Conservation (phyloP, 2,797 vertebrate genomes). For the Xyrichtys novacula region DNA sequence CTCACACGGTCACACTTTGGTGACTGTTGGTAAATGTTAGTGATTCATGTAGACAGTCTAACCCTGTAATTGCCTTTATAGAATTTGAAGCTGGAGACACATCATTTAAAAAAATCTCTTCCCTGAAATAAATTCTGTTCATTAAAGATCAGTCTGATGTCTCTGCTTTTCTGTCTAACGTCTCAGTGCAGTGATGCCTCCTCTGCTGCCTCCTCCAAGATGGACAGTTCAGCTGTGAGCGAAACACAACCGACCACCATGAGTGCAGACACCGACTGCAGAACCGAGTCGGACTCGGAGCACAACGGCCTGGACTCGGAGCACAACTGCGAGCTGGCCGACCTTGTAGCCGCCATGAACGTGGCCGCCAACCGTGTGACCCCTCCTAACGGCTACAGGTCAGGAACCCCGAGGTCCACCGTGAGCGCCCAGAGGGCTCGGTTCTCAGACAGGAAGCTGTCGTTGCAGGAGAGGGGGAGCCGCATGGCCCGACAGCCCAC, state of each 20-base stretch:
- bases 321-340: slow-evolving; percentile 85
- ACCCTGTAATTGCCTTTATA: no score
- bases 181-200: slow-evolving; percentile 58
- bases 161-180: background rate
- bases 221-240: slow-evolving; percentile 33
- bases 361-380: slow-evolving; percentile 76
- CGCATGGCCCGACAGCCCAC: slow-evolving; percentile 89
- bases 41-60: no score
- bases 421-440: slow-evolving; percentile 67
- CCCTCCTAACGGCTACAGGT: slow-evolving; percentile 74
- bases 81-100: no score
- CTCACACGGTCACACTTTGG: no score
- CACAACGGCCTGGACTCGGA: slow-evolving; percentile 78
- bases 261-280: slow-evolving; percentile 59
- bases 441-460: slow-evolving; percentile 90
- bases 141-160: background rate
- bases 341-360: slow-evolving; percentile 90
- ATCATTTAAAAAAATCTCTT: no score
- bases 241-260: slow-evolving; percentile 52
- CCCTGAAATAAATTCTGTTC: background rate
- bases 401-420: slow-evolving; percentile 63
- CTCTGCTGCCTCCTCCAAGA: slow-evolving; percentile 17
- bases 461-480: slow-evolving; percentile 91
- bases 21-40: no score
- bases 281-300: slow-evolving; percentile 75